Conservation (phyloP, 1,140 invertebrate species). For the Adelges cooleyi region DNA sequence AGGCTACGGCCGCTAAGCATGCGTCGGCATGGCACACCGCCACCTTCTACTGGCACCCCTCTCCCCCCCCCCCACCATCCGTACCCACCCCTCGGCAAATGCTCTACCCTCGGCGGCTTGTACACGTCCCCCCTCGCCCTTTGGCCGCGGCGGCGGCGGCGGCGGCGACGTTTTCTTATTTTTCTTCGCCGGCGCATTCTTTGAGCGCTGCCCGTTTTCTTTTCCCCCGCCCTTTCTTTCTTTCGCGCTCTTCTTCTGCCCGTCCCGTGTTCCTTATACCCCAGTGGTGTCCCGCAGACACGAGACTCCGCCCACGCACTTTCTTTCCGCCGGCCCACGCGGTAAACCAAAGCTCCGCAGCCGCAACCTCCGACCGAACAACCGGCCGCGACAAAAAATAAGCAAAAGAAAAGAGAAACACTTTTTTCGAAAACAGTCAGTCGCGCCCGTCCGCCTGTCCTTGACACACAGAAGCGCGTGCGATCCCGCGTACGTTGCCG, state of each 20-base stretch:
- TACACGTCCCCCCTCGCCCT: not conserved
- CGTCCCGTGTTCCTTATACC: not conserved
- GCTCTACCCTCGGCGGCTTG: not conserved
- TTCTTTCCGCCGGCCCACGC: constrained; percentile 17
- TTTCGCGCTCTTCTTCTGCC: not conserved
- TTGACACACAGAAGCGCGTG: not conserved
- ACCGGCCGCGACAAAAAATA: constrained; percentile 19
- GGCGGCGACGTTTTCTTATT: not conserved
- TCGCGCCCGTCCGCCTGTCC: constrained; percentile 19
- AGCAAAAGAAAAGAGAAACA: too few relatives aligned
- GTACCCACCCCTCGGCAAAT: too few relatives aligned
- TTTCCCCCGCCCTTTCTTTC: constrained; percentile 27
- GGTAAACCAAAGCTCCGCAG: constrained; percentile 26
- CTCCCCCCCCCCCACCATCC: too few relatives aligned
- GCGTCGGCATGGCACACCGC: constrained; percentile 16
- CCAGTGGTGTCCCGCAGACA: constrained; percentile 6
- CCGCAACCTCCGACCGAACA: constrained; percentile 25
- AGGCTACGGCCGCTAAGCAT: constrained; percentile 27
- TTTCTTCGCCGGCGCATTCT: constrained; percentile 15
- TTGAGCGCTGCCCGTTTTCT: constrained; percentile 22
- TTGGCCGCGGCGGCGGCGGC: not conserved
- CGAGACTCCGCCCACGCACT: constrained; percentile 5
- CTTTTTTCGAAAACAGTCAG: constrained; percentile 25
- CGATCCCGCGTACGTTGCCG: not conserved
- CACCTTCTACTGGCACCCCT: not conserved